phyloP scores from a whole-genome alignment of 2,888 invertebrate genomes.

The Eucera pruinosa region DNA sequence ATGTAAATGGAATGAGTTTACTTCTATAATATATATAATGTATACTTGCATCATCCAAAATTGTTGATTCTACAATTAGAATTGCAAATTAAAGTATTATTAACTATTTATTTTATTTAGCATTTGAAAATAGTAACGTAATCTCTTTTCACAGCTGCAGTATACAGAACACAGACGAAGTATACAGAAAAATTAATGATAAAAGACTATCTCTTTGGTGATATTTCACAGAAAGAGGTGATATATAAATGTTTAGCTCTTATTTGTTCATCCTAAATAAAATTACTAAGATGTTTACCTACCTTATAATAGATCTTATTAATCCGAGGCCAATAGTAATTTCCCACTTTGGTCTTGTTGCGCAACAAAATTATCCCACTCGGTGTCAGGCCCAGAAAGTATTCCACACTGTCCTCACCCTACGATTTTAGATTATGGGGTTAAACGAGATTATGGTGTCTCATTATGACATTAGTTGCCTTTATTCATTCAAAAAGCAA shows the following conservation, averaged over 20 bases:
- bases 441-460: constrained; percentile 37
- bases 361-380: constrained; percentile 97
- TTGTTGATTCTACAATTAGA: too few species aligned
- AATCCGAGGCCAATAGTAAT: constrained; percentile 99
- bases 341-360: constrained; percentile 98
- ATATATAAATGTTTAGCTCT: neutral
- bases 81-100: too few species aligned
- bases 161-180: too few species aligned
- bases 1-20: too few species aligned
- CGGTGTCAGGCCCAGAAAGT: constrained; percentile 97
- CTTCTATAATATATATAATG: too few species aligned
- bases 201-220: too few species aligned
- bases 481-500: constrained; percentile 9
- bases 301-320: constrained; percentile 97
- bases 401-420: constrained; percentile 98
- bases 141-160: neutral
- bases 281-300: constrained; percentile 34
- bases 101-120: too few species aligned
- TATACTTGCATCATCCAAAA: too few species aligned
- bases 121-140: too few species aligned
- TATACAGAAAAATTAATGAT: too few species aligned
- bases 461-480: neutral
- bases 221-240: neutral
- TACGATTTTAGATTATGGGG: constrained; percentile 81
- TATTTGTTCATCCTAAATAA: neutral